A percentile compares a stretch with the other conserved stretches of the same genome.
These are phyloP conservation scores for Spilosoma lubricipeda DNA, from an alignment of 2,888 invertebrate species.

Conservation along the genomic window DNA sequence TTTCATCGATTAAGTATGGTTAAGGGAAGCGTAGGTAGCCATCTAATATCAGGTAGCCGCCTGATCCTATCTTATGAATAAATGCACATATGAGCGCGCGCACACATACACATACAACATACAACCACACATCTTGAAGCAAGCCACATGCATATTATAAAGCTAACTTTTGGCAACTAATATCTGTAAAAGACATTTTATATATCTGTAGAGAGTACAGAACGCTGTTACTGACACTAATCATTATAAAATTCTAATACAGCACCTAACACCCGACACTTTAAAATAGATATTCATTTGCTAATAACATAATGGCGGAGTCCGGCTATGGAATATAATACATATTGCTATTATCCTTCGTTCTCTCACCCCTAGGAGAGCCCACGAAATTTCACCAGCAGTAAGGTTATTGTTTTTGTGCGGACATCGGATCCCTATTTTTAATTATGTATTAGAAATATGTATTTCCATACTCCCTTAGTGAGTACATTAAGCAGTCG, in stretches of 20 bases:
- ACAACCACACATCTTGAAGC: too few species aligned
- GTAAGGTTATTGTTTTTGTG: conserved; percentile 40
- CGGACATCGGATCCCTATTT: conserved; percentile 42
- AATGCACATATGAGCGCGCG: too few species aligned
- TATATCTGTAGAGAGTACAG: neutral
- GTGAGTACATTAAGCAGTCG: conserved; percentile 25
- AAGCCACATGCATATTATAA: neutral
- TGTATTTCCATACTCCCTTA: conserved; percentile 46
- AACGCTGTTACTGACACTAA: neutral
- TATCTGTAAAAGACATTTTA: neutral
- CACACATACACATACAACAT: too few species aligned
- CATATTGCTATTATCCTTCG: conserved; percentile 28
- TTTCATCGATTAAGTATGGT: too few species aligned
- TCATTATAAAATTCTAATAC: neutral
- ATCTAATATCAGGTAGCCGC: too few species aligned
- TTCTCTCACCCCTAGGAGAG: conserved; percentile 21
- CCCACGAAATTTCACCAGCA: conserved; percentile 28
- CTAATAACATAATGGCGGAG: conserved; percentile 31
- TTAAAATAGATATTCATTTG: conserved; percentile 22
- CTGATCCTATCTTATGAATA: too few species aligned
- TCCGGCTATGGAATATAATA: conserved; percentile 28
- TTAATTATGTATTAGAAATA: conserved; percentile 50
- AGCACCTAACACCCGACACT: conserved; percentile 4
- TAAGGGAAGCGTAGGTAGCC: too few species aligned
- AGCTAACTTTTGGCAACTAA: neutral